Evolutionary conservation across 1,140 invertebrate genomes (phyloP).

Genomic region (Calosoma granatense): DNA sequence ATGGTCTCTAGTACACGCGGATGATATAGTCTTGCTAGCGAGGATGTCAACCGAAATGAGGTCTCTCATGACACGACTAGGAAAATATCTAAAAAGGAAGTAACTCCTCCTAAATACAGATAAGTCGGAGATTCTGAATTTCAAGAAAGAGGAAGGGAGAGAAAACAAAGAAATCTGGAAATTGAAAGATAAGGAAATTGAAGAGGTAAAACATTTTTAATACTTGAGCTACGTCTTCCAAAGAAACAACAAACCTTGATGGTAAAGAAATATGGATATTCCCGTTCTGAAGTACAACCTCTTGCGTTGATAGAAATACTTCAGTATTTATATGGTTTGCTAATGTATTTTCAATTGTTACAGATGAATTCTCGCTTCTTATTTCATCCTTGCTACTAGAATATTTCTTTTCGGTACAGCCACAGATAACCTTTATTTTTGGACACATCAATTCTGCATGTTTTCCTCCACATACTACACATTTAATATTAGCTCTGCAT

Average conservation of each 20-base stretch:
- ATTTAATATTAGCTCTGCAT: no score
- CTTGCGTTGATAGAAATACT: no score
- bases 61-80: not conserved
- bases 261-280: not conserved
- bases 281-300: no score
- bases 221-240: not conserved
- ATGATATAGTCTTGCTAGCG: constrained; percentile 6
- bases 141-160: not conserved
- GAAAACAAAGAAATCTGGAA: not conserved
- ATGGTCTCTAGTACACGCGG: not conserved
- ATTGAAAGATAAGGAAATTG: not conserved
- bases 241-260: not conserved
- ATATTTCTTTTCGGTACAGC: no score
- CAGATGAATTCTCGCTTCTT: no score
- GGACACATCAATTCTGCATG: no score
- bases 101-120: not conserved
- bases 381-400: no score
- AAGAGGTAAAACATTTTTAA: not conserved
- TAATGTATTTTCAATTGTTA: no score
- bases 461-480: no score
- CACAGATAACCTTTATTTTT: no score
- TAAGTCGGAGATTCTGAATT: not conserved
- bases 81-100: not conserved
- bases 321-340: no score
- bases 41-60: not conserved